These are phyloP conservation scores for Rhea pennata DNA, from an alignment of 2,113 vertebrate genomes.

Conservation along the genomic window DNA sequence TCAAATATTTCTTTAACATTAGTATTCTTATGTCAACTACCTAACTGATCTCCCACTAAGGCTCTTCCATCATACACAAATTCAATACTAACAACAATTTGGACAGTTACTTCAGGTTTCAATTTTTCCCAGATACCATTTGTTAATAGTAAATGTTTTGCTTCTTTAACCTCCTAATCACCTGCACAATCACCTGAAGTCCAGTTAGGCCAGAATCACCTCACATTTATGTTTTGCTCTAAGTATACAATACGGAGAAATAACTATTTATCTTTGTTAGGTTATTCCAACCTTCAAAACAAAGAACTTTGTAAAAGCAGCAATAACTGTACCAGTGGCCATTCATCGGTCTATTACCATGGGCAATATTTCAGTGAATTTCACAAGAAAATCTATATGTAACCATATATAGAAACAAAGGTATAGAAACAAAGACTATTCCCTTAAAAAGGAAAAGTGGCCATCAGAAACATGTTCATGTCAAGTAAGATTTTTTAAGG, in stretches of 20 bases:
- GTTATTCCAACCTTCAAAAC: background rate
- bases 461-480: background rate
- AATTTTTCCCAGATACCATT: slow-evolving; percentile 49
- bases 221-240: background rate
- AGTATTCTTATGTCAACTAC: slow-evolving; percentile 49
- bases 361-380: background rate
- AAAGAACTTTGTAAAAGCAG: background rate
- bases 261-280: background rate
- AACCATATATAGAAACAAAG: background rate
- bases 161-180: background rate
- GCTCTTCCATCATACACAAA: slow-evolving; percentile 75
- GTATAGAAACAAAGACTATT: background rate
- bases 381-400: background rate
- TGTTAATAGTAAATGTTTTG: background rate
- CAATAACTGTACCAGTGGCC: background rate
- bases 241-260: background rate
- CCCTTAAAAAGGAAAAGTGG: background rate
- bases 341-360: background rate
- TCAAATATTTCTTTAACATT: background rate
- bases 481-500: background rate
- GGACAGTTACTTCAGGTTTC: slow-evolving; percentile 65
- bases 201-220: background rate
- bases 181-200: background rate
- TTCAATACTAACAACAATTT: slow-evolving; percentile 67
- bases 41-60: slow-evolving; percentile 78